Evolutionary conservation across 2,797 vertebrate genomes (phyloP), one percentile per base, ranked within the genome.

Genomic region (Heterohyrax brucei): DNA sequence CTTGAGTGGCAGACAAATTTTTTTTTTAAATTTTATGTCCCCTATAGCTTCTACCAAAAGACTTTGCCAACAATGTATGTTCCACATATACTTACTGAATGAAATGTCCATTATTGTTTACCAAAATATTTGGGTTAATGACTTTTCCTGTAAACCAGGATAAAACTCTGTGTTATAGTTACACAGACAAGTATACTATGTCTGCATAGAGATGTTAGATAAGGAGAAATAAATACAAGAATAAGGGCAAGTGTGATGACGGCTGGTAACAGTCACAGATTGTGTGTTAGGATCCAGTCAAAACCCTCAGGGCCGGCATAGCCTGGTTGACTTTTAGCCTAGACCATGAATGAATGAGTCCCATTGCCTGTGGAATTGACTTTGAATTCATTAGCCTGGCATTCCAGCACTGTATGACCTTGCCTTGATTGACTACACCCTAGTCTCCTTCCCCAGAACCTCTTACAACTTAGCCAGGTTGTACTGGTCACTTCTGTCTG

Each of bases 161-260:
- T 50, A 12, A 33, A 94, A 48, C 44, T 26, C 13, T 19, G 26
- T 2, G 18, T 33, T 44, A 8, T 4, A 24, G 33, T 44, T 62
- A 33, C 16, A 4, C 26, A 30, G 46, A 53, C 10, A 5, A 9
- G 33, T 22, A 26, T 0, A 13, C 0, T 7, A 3, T 6, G 28
- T n/a, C 59, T 84, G 50, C 50, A n/a, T 39, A 39, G 77, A 46
- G 4, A 39, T 77, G 10, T n/a, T 82, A 56, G 79, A 33, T 30
- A 48, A 73, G 61, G 80, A 48, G 72, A 66, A 59, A n/a, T 46
- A 72, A 21, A 48, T 0, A 0, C n/a, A 24, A 64, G 44, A 72
- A 83, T 86, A n/a, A 48, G 26, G 26, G 33, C 50, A 33, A 82
- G 48, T 19, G 33, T 26, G 13, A 24, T 3, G 22, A 59, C n/a